Conservation (phyloP, 2,113 vertebrate genomes). For the Cariama cristata region DNA sequence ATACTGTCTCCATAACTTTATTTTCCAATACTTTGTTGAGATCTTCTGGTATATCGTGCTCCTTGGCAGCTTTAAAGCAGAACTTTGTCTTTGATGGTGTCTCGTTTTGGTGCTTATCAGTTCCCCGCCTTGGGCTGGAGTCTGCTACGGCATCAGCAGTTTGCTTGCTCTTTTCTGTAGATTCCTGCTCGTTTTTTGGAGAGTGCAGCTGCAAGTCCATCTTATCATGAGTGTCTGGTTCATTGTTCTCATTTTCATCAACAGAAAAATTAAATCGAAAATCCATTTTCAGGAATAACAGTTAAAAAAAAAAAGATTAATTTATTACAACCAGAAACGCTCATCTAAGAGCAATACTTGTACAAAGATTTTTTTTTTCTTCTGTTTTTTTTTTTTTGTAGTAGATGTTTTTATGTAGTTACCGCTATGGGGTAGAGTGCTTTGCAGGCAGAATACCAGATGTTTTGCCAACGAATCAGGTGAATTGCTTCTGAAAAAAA, state of each 20-base stretch:
- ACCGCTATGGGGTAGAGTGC: not conserved
- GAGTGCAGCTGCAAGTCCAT: not conserved
- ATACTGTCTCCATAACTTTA: slow-evolving; percentile 50
- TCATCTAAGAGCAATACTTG: not conserved
- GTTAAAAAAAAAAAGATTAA: not conserved
- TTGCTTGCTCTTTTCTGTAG: not conserved
- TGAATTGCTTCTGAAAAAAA: not conserved
- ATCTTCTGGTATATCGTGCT: slow-evolving; percentile 72
- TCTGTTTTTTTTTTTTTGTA: not conserved
- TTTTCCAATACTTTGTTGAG: slow-evolving; percentile 60
- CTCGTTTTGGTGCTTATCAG: not conserved
- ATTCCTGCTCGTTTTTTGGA: not conserved
- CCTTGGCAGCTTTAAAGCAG: slow-evolving; percentile 56
- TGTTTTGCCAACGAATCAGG: not conserved
- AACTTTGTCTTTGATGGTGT: not conserved
- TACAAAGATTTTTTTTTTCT: not conserved
- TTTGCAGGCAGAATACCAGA: not conserved
- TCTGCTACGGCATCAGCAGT: not conserved
- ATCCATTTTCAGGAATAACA: slow-evolving; percentile 56
- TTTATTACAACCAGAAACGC: not conserved
- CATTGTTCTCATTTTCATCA: slow-evolving; percentile 31
- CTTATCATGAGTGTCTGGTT: not conserved
- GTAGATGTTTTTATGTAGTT: not conserved
- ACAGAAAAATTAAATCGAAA: slow-evolving; percentile 80
- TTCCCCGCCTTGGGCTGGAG: not conserved